These are phyloP conservation scores for Lymantria monacha DNA, from an alignment of 2,888 invertebrate species.

Conservation along the genomic window DNA sequence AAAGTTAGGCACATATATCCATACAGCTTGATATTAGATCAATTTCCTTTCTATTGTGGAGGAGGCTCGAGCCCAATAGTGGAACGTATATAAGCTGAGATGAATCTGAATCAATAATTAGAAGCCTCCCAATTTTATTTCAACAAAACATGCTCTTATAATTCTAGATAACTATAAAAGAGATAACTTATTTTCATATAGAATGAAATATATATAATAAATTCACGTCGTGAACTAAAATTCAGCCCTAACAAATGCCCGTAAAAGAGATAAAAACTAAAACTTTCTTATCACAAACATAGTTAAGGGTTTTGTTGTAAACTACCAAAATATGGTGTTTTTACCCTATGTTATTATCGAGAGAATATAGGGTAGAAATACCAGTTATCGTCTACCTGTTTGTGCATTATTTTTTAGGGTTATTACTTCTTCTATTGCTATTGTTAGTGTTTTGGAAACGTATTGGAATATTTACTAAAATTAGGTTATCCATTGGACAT, in stretches of 20 bases:
- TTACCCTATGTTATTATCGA: conserved; percentile 1
- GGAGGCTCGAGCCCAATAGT: too few species aligned
- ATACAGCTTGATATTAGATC: too few species aligned
- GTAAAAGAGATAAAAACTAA: conserved; percentile 1
- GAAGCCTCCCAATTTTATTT: too few species aligned
- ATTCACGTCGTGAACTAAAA: too few species aligned
- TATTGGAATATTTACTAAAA: neutral
- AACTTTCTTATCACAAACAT: conserved; percentile 2
- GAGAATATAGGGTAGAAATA: conserved; percentile 4
- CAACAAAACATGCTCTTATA: too few species aligned
- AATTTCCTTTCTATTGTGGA: too few species aligned
- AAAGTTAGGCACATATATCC: too few species aligned
- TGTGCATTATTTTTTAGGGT: conserved; percentile 5
- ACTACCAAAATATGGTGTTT: conserved; percentile 6
- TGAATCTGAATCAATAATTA: too few species aligned
- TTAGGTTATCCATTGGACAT: neutral
- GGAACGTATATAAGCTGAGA: too few species aligned
- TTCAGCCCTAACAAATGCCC: neutral
- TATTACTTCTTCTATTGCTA: conserved; percentile 2
- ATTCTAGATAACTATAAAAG: too few species aligned
- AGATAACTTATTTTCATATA: too few species aligned
- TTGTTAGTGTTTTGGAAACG: neutral
- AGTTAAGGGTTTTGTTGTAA: conserved; percentile 5
- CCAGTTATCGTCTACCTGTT: conserved; percentile 2
- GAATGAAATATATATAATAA: too few species aligned